Percentiles rank a stretch among this genome's conserved stretches.
These are phyloP conservation scores for Drosophila monieri DNA, from an alignment of 2,888 invertebrate species.

Conservation along the genomic window DNA sequence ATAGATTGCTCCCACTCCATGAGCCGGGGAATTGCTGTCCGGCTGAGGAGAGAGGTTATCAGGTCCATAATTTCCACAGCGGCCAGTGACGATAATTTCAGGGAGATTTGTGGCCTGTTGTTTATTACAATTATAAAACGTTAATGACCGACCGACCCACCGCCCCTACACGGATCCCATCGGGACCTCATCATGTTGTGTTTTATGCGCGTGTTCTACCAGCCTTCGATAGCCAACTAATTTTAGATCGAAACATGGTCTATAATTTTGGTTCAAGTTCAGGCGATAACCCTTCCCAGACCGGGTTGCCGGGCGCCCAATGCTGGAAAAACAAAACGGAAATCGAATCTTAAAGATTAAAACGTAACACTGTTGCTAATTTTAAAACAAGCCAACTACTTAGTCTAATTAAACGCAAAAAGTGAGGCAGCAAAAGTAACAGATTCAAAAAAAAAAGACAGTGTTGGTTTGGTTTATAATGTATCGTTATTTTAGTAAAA, in stretches of 20 bases:
- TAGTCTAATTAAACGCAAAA: neutral
- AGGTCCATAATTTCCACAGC: conserved; percentile 42
- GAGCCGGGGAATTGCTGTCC: conserved; percentile 28
- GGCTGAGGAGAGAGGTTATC: conserved; percentile 33
- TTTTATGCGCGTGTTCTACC: conserved; percentile 32
- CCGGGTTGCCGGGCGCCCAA: conserved; percentile 48
- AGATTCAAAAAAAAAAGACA: neutral
- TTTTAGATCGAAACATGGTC: conserved; percentile 40
- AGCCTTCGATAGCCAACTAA: conserved; percentile 40
- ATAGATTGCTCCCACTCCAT: conserved; percentile 28
- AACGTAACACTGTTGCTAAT: neutral
- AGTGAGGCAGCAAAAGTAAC: neutral
- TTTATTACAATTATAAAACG: conserved; percentile 39
- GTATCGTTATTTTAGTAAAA: conserved; percentile 11
- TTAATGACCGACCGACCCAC: conserved; percentile 29
- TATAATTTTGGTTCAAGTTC: conserved; percentile 58
- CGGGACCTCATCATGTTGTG: conserved; percentile 29
- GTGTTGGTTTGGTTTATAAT: neutral
- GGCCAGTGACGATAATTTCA: conserved; percentile 5
- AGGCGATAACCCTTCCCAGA: conserved; percentile 56
- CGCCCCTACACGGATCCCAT: conserved; percentile 5
- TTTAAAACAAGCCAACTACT: neutral
- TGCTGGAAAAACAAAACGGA: conserved; percentile 26
- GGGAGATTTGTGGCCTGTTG: conserved; percentile 31
- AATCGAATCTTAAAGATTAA: conserved; percentile 35